Conservation (phyloP, 2,888 invertebrate species). For the Eupithecia pulchellata region DNA sequence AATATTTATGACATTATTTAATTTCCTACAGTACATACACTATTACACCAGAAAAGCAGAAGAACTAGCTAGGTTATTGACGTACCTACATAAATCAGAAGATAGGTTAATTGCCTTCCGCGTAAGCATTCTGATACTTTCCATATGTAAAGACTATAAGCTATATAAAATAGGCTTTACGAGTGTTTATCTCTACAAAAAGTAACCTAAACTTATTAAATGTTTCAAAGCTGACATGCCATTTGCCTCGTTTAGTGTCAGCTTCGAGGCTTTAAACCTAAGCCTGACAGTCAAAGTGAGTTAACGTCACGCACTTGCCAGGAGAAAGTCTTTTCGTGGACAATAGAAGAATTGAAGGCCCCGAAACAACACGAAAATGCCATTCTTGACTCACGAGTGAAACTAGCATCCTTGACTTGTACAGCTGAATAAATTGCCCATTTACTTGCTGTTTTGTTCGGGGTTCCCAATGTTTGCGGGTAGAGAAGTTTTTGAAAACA, state of each 20-base stretch:
- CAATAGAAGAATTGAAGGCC: slow-evolving; percentile 62
- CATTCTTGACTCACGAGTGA: slow-evolving; percentile 54
- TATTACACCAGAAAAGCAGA: too few relatives aligned
- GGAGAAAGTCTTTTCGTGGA: slow-evolving; percentile 70
- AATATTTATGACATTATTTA: too few relatives aligned
- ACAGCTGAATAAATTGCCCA: slow-evolving; percentile 46
- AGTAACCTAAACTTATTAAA: slow-evolving; percentile 11
- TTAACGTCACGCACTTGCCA: slow-evolving; percentile 57
- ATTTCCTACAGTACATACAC: too few relatives aligned
- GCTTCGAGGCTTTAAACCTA: slow-evolving; percentile 41
- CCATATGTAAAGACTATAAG: neutral
- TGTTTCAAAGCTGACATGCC: slow-evolving; percentile 39
- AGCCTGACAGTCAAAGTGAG: slow-evolving; percentile 38
- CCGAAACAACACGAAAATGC: slow-evolving; percentile 59
- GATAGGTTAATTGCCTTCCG: neutral
- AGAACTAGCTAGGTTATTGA: neutral
- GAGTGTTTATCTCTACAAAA: neutral
- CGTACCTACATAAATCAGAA: neutral
- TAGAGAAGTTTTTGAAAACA: neutral
- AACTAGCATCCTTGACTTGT: slow-evolving; percentile 53
- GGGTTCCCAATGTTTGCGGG: neutral
- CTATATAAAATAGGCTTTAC: neutral
- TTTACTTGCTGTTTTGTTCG: slow-evolving; percentile 45
- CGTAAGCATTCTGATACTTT: neutral
- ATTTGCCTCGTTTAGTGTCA: slow-evolving; percentile 40